Conservation (phyloP, 2,888 invertebrate species). For the Campoplex nolae region DNA sequence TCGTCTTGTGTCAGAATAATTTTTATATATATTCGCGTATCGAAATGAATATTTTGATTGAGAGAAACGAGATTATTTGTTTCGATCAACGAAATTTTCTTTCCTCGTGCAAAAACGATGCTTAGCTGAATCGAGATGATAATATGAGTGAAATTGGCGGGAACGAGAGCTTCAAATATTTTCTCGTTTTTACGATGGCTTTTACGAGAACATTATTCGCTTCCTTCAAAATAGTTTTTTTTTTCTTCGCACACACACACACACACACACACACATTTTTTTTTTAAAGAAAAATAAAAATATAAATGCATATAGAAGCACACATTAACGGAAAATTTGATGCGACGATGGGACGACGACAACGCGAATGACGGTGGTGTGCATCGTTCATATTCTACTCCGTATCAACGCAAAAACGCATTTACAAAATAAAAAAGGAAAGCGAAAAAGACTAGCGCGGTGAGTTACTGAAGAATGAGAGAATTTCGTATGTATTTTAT, state of each 20-base stretch:
- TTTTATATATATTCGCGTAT: no score
- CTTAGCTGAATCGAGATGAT: no score
- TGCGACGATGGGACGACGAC: background rate
- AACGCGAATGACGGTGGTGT: background rate
- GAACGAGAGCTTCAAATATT: background rate
- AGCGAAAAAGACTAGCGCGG: conserved; percentile 13
- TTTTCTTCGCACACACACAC: background rate
- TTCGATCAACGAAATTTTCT: no score
- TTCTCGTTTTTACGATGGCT: background rate
- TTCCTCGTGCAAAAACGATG: no score
- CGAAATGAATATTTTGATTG: no score
- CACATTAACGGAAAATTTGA: no score
- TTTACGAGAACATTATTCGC: background rate
- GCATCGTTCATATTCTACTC: background rate
- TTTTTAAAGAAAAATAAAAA: background rate
- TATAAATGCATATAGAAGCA: background rate
- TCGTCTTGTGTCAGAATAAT: no score
- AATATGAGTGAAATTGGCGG: no score
- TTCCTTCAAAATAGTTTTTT: background rate
- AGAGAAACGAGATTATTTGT: no score
- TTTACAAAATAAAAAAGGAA: background rate
- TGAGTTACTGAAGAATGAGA: conserved; percentile 2
- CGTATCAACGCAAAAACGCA: background rate
- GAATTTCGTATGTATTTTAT: conserved; percentile 5
- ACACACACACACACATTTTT: no score